Evolutionary conservation across 2,113 vertebrate species (phyloP), one percentile per base, ranked within the genome.

Genomic region (Noctilio leporinus): DNA sequence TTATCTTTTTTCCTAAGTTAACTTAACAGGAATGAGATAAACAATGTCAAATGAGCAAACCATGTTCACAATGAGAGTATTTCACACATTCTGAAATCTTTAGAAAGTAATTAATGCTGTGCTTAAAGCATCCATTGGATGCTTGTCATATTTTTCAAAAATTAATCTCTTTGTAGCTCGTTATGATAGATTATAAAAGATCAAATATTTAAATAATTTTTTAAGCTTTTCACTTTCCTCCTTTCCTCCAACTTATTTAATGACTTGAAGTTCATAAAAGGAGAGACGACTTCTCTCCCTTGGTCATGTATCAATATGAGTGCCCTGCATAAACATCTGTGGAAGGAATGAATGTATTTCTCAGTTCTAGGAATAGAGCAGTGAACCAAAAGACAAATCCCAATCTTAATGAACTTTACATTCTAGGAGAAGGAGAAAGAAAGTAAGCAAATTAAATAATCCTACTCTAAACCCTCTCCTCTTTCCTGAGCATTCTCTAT

Each of bases 1-100:
- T 72, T 24, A 43, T 40, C 69, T 95, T 78, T 86, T 88, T 86
- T 89, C 35, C 86, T 93, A 91, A 86, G 40, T 80, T 92, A 85
- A 72, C 59, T 89, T 77, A 91, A 49, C n/a, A 86, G 30, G 28
- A 84, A 30, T 6, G 45, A 86, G 35, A 80, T 93, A 94, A 83
- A 73, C 22, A 53, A 16, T 92, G 24, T 87, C 45, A 97, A 70
- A 87, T 30, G 45, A 86, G 47, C 73, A 97, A 73, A 38, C 3
- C 40, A 3, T 30, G 33, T 92, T 59, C 82, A 8, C 33, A 67
- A 5, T 75, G 24, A 86, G 9, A 9, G 62, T 10, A 59, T 82
- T 91, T 93, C 55, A 91, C 8, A 80, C 77, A 69, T 55, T 81
- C 51, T 76, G 28, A 92, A 75, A 33, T 69, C 69, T 55, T 95